Evolutionary conservation across 2,888 invertebrate genomes (phyloP), one percentile per base, ranked within the genome.

Genomic region (Fissipunctia ypsillon): DNA sequence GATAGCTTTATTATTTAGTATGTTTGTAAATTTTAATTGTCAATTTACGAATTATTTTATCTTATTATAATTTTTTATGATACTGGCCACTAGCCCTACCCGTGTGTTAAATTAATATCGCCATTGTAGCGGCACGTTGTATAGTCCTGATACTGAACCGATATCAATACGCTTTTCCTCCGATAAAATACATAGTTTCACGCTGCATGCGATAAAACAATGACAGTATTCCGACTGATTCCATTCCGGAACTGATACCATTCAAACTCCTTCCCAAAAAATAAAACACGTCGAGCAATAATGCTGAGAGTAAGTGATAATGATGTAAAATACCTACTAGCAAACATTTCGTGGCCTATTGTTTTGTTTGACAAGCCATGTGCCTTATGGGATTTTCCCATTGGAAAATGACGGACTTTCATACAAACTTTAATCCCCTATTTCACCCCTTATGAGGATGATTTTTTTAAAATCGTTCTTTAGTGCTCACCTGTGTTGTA

Each of bases 171-270:
- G 72, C 52, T 48, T 75, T 78, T 38, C 28, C 52, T 71, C 19
- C 12, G 54, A 61, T 76, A 80, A 76, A 76, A 76, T n/a, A n/a
- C n/a, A n/a, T 64, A 73, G 76, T 73, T 76, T 56, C 52, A 61
- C 54, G 73, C 76, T 79, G 31, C 52, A 50, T 45, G 56, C 61
- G 22, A 38, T 57, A 61, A 48, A 79, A 73, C 73, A 76, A 76
- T 79, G 73, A 63, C 73, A 61, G 80, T 72, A 56, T 72, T 76
- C 43, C 48, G 16, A 79, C 60, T 31, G 43, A 63, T 73, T 76
- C 57, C 63, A 61, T 73, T 25, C 38, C 63, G 78, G 63, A 80
- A 73, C 50, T 73, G 73, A 59, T 63, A 73, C 50, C 50, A 76
- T 73, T 79, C 57, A 64, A 22, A 73, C 43, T 73, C 22, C 25